Base-by-base conservation (phyloP, 2,888 invertebrate species). In the Megaustenia siamemsis region DNA sequence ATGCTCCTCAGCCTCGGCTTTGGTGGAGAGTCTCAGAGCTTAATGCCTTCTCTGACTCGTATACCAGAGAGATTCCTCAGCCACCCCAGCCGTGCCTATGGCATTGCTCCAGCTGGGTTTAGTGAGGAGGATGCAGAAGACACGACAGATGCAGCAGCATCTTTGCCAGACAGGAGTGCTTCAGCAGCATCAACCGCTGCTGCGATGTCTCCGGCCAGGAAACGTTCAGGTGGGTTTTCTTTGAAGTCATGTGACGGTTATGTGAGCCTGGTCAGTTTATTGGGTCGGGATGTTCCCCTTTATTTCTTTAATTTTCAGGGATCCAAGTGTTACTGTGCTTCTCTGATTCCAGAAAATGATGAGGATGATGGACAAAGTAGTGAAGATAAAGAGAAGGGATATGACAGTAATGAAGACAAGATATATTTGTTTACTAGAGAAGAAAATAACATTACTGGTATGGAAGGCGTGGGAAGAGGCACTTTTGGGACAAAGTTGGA, bases 21-120 rank as follows among this genome's bases (percentile, higher is more conserved):
- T 88, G 94, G 94, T 24, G 89, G 87, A 60, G 77, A 79, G 56
- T 1, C 53, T 82, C 87, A 6, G 78, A 85, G 35, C 86, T 18
- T 45, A 88, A 21, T 84, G 89, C 10, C 89, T 89, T 83, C 92
- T 89, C 0, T 87, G 87, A 28, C 85, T 84, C 96, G 97, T 89
- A 97, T 98, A 94, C 98, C 98, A 4, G 96, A 95, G 88, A 94
- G 96, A 84, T 98, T 98, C 93, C 95, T 98, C 84, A 84, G 85
- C 24, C 96, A 78, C 24, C 71, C 83, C 0, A 49, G 71, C 12
- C 77, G 78, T 21, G 83, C 83, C 4, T 53, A 66, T 21, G 78
- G 71, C 56, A 78, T 78, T 53, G 68, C 28, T 40, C 32, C 77
- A 32, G 71, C 63, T 53, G 71, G 71, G 2, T n/a, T 24, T n/a